Conservation (phyloP, 2,113 vertebrate genomes). For the Pedetes capensis region DNA sequence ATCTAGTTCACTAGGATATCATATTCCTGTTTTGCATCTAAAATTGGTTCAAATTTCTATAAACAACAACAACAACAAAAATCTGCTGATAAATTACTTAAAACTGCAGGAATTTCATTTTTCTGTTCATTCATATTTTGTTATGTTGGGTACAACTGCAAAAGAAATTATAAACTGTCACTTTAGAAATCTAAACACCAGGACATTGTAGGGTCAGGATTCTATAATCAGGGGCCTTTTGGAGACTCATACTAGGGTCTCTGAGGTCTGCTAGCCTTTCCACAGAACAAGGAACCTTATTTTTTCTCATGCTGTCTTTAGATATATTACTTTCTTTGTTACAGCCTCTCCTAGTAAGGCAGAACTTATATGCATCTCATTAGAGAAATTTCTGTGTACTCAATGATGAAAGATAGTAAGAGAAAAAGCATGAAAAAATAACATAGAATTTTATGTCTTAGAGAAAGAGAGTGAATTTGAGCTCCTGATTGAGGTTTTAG, state of each 20-base stretch:
- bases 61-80: conserved; percentile 38
- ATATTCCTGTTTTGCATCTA: conserved; percentile 22
- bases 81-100: not conserved
- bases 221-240: not conserved
- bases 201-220: not conserved
- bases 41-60: not conserved
- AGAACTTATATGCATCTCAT: conserved; percentile 16
- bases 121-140: not conserved
- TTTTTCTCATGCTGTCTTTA: not conserved
- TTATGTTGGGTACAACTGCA: not conserved
- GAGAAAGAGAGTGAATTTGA: not conserved
- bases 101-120: not conserved
- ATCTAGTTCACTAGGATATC: not conserved
- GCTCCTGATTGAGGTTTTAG: not conserved
- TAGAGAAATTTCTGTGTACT: conserved; percentile 35
- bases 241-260: not conserved
- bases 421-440: not conserved
- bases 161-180: not conserved
- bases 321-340: not conserved
- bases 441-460: not conserved
- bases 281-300: not conserved
- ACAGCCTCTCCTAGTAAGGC: not conserved
- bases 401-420: not conserved
- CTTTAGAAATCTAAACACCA: not conserved
- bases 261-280: not conserved